phyloP scores from a whole-genome alignment of 2,888 invertebrate genomes.

The Erpobdella octoculata region DNA sequence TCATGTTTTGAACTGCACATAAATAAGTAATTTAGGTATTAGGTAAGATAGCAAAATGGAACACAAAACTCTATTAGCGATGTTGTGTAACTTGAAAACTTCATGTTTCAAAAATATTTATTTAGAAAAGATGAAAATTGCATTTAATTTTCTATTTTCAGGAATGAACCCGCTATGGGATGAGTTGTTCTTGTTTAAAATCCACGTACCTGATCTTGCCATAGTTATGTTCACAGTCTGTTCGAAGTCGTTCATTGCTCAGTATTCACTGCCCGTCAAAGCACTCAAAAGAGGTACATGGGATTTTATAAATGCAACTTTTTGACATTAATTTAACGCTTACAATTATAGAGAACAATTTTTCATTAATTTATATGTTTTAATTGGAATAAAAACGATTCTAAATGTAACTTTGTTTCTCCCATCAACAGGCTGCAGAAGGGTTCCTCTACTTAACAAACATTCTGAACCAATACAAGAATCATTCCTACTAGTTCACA shows the following conservation, averaged over 20 bases:
- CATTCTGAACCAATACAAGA: conserved; percentile 32
- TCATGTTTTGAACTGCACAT: neutral
- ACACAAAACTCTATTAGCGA: no score
- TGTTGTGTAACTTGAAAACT: no score
- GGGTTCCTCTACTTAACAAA: conserved; percentile 36
- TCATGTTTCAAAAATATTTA: no score
- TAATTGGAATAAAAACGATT: no score
- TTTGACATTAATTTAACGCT: neutral
- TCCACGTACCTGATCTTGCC: conserved; percentile 57
- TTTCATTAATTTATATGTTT: neutral
- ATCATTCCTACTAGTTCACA: conserved; percentile 35
- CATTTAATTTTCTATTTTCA: no score
- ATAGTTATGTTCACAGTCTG: conserved; percentile 51
- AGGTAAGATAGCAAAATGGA: neutral
- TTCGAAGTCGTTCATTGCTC: conserved; percentile 21
- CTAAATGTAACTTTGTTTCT: no score
- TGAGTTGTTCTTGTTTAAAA: conserved; percentile 53
- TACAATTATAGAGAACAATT: neutral
- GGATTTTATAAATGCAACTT: neutral
- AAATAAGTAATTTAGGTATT: neutral
- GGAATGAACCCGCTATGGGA: conserved; percentile 60
- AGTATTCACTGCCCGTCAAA: conserved; percentile 16
- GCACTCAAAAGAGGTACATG: conserved; percentile 17
- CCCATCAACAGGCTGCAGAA: conserved; percentile 35
- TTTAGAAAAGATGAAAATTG: no score